A percentile compares a stretch with the other conserved stretches of the same genome.
Conservation (phyloP, 2,113 vertebrate genomes). For the Bambusicola thoracicus region DNA sequence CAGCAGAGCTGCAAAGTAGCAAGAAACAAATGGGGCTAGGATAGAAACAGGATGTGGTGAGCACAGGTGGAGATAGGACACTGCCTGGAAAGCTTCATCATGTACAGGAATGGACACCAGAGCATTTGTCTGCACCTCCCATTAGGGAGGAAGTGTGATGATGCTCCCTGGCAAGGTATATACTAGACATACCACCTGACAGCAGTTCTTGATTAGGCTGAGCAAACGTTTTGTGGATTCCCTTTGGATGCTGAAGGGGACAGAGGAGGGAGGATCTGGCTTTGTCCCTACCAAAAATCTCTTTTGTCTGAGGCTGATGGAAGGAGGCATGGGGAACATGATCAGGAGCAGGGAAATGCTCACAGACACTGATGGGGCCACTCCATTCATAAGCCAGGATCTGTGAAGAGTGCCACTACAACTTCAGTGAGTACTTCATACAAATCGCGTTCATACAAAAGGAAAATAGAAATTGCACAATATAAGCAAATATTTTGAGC, state of each 20-base stretch:
- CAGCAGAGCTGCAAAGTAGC: background rate
- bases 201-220: background rate
- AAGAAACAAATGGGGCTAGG: background rate
- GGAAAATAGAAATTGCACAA: background rate
- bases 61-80: background rate
- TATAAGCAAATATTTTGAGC: background rate
- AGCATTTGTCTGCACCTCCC: background rate
- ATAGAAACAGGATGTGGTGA: background rate
- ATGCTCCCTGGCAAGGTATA: background rate
- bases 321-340: rapidly evolving
- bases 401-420: background rate
- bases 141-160: background rate
- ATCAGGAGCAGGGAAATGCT: background rate
- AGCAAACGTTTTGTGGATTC: background rate
- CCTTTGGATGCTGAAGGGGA: background rate
- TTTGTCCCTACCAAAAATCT: background rate
- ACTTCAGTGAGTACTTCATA: background rate
- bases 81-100: background rate
- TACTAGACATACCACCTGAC: background rate
- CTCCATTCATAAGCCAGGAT: background rate
- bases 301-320: background rate
- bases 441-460: background rate
- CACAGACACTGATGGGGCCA: background rate
- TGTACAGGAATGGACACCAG: background rate
- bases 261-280: rapidly evolving